Conservation (phyloP, 2,113 vertebrate genomes). For the Agelaius phoeniceus region DNA sequence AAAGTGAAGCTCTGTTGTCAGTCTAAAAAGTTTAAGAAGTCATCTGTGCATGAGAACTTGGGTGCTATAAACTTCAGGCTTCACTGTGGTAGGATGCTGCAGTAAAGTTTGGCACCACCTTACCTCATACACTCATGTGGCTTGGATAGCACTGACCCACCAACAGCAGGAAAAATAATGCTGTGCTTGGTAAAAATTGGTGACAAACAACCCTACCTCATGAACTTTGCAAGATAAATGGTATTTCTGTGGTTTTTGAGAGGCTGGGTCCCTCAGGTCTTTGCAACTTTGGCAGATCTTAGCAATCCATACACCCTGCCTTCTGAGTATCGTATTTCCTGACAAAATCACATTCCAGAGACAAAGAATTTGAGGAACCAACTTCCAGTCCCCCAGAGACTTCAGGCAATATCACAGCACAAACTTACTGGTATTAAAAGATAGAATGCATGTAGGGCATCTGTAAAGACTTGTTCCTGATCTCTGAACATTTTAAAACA, state of each 20-base stretch:
- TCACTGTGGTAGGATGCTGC: not conserved
- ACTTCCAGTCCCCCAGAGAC: not conserved
- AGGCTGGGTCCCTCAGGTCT: not conserved
- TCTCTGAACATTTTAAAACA: not conserved
- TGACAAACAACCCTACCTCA: not conserved
- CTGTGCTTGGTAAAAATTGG: not conserved
- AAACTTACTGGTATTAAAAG: not conserved
- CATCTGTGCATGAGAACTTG: not conserved
- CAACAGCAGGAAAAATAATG: not conserved
- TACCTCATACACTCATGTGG: not conserved
- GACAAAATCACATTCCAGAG: not conserved
- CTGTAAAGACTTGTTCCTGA: not conserved
- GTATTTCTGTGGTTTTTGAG: not conserved
- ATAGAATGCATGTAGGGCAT: not conserved
- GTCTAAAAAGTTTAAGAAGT: not conserved
- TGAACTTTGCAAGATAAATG: not conserved
- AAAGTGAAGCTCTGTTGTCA: not conserved
- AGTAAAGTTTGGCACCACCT: not conserved
- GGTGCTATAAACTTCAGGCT: not conserved
- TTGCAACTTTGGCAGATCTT: not conserved
- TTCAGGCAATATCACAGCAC: not conserved
- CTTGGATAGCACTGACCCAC: not conserved
- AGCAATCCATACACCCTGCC: not conserved
- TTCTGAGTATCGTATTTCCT: not conserved
- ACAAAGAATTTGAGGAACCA: not conserved